These are phyloP conservation scores for Oppia nitens DNA, from an alignment of 1,140 invertebrate species.

Conservation along the genomic window DNA sequence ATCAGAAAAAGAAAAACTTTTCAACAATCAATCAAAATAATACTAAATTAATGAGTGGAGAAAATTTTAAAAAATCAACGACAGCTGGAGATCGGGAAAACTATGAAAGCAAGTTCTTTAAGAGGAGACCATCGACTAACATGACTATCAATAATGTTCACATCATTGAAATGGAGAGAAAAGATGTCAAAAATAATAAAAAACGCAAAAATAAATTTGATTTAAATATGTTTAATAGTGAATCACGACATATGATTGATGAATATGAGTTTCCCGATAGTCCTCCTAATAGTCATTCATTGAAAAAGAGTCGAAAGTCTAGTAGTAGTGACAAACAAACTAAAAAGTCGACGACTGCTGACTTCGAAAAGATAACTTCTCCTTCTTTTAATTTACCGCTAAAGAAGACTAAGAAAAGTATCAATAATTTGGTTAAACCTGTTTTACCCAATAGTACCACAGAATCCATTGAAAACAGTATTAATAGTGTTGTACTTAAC, in stretches of 20 bases:
- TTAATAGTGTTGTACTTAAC: not conserved
- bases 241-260: constrained; percentile 18
- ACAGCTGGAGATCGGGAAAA: not conserved
- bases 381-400: not conserved
- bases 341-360: not conserved
- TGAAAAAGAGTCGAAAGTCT: not conserved
- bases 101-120: constrained; percentile 6
- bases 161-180: not conserved
- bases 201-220: not conserved
- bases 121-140: constrained; percentile 8
- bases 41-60: not conserved
- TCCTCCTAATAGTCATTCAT: not conserved
- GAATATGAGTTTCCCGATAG: constrained; percentile 14
- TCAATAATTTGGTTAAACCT: not conserved
- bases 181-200: not conserved
- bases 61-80: not conserved
- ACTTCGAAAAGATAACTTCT: not conserved
- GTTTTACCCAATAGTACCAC: not conserved
- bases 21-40: not conserved
- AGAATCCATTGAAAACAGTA: not conserved
- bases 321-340: not conserved
- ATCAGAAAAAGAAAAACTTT: not conserved
- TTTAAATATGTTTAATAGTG: not conserved
- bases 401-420: not conserved
- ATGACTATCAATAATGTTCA: not conserved